Evolutionary conservation across 2,888 invertebrate species (phyloP).

Genomic region (Panopea generosa): DNA sequence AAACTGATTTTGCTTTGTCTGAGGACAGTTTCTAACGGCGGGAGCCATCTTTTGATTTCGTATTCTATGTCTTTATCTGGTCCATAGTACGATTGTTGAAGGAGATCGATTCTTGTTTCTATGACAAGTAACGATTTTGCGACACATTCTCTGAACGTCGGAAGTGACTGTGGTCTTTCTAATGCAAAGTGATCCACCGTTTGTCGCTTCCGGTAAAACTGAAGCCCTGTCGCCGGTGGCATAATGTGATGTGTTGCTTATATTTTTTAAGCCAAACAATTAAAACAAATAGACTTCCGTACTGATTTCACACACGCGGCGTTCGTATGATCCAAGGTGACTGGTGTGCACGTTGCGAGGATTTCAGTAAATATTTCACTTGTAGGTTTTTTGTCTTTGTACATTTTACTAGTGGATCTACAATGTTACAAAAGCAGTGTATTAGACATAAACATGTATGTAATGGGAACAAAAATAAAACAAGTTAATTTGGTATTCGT

Average conservation of each 20-base stretch:
- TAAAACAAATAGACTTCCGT: too few relatives aligned
- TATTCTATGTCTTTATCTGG: constrained; percentile 66
- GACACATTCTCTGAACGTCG: constrained; percentile 74
- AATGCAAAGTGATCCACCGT: constrained; percentile 70
- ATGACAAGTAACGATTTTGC: constrained; percentile 66
- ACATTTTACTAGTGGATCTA: too few relatives aligned
- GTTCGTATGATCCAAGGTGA: too few relatives aligned
- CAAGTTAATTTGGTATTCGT: too few relatives aligned
- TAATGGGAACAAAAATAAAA: too few relatives aligned
- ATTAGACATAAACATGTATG: too few relatives aligned
- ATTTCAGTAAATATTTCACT: too few relatives aligned
- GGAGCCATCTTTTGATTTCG: constrained; percentile 73
- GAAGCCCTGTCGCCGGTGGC: constrained; percentile 75
- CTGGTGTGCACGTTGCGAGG: too few relatives aligned
- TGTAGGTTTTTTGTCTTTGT: too few relatives aligned
- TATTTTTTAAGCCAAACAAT: too few relatives aligned
- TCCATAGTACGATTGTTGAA: constrained; percentile 73
- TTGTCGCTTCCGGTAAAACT: constrained; percentile 78
- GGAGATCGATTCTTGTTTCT: constrained; percentile 64
- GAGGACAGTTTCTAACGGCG: constrained; percentile 65
- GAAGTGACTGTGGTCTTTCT: constrained; percentile 78
- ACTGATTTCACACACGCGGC: background rate
- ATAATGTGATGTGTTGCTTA: constrained; percentile 27
- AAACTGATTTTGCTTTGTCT: constrained; percentile 67
- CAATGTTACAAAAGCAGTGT: too few relatives aligned